Conservation (phyloP, 2,113 vertebrate species). For the Microtus richardsoni region DNA sequence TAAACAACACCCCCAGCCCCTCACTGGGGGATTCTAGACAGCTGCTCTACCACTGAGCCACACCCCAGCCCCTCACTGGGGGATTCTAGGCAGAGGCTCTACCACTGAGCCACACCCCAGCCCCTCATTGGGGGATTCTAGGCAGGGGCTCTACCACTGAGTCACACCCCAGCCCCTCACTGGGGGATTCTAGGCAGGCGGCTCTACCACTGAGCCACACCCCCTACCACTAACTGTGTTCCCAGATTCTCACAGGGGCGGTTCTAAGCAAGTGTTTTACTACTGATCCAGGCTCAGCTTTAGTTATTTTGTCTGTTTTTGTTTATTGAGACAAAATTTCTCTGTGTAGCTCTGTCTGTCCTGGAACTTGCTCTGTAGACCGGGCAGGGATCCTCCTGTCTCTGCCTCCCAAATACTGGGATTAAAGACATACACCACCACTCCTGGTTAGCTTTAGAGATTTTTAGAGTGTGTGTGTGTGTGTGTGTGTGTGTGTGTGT, state of each 20-base stretch:
- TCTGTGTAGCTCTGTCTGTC: background rate
- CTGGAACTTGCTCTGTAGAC: background rate
- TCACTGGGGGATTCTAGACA: background rate
- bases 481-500: background rate
- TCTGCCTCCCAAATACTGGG: background rate
- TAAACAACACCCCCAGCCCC: background rate
- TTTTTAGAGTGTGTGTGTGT: background rate
- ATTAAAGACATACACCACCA: background rate
- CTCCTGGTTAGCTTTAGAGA: background rate
- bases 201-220: too few relatives aligned
- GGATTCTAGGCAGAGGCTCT: background rate
- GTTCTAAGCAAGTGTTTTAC: background rate
- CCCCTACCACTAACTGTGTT: background rate
- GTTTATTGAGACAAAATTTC: background rate
- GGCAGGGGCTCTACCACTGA: background rate
- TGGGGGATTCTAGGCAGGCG: background rate
- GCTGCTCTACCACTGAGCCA: background rate
- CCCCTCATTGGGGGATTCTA: background rate
- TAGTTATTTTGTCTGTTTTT: background rate
- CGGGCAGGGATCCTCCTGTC: background rate
- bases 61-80: background rate
- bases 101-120: background rate
- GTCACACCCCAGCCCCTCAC: background rate
- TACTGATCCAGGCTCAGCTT: background rate
- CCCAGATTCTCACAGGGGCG: background rate